Percentiles rank a stretch among this genome's conserved stretches.
These are phyloP conservation scores for Oscheius sp. DNA, from an alignment of 2,888 invertebrate genomes.

Conservation along the genomic window DNA sequence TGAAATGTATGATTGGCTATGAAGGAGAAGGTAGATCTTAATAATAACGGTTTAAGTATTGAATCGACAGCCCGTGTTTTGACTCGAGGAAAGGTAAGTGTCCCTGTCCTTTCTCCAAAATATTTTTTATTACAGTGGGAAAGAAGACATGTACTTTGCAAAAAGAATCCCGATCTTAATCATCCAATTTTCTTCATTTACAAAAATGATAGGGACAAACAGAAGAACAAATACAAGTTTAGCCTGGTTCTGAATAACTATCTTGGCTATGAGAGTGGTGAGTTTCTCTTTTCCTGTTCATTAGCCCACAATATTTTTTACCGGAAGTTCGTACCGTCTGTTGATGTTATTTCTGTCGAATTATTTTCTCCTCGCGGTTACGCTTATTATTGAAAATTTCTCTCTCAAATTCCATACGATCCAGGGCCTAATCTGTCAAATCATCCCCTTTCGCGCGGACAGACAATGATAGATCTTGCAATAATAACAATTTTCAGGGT, in stretches of 20 bases:
- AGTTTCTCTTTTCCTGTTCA: conserved; percentile 3
- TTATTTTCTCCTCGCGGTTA: background rate
- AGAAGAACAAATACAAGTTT: conserved; percentile 40
- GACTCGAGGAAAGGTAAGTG: conserved; percentile 38
- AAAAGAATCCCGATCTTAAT: conserved; percentile 41
- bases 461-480: background rate
- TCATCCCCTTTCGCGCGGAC: conserved; percentile 11
- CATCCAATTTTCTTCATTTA: conserved; percentile 40
- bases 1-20: conserved; percentile 20
- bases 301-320: background rate
- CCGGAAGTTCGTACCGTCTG: background rate
- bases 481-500: conserved; percentile 34
- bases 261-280: conserved; percentile 50
- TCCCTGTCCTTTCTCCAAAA: background rate
- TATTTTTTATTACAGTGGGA: conserved; percentile 41
- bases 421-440: conserved; percentile 26
- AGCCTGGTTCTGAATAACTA: conserved; percentile 41
- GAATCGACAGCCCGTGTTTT: conserved; percentile 47
- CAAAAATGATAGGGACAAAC: conserved; percentile 45
- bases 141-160: conserved; percentile 43
- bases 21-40: conserved; percentile 51
- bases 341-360: background rate
- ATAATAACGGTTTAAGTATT: conserved; percentile 51
- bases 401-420: conserved; percentile 9
- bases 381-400: conserved; percentile 6